phyloP scores from a whole-genome alignment of 2,113 vertebrate species.

The Tapirus terrestris region DNA sequence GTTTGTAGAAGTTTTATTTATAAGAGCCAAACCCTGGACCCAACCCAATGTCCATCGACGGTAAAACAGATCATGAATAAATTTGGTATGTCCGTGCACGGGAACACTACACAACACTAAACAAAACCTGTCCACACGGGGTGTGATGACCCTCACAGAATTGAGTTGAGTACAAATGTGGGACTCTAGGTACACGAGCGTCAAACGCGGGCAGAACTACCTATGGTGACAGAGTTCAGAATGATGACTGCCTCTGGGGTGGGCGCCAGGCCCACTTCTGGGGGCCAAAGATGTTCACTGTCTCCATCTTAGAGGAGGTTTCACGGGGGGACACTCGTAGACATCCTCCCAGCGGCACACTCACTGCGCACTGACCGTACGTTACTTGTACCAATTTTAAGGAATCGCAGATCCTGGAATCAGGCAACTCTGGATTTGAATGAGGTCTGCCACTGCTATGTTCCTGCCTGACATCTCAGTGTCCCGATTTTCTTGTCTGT shows the following conservation, averaged over 20 bases:
- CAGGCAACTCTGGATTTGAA: not conserved
- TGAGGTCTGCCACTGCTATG: too few relatives aligned
- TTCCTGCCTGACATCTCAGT: not conserved
- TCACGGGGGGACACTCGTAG: accelerated
- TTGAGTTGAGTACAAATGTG: accelerated
- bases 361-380: accelerated
- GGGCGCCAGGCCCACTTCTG: too few relatives aligned
- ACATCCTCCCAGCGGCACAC: accelerated
- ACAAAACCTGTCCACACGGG: not conserved
- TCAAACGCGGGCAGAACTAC: too few relatives aligned
- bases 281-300: accelerated
- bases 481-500: too few relatives aligned
- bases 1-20: not conserved
- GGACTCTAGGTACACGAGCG: not conserved
- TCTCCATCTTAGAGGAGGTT: not conserved
- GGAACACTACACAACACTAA: not conserved
- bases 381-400: accelerated
- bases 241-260: accelerated
- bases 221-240: not conserved
- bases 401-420: not conserved
- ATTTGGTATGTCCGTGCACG: not conserved
- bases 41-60: too few relatives aligned
- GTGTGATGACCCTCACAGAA: accelerated
- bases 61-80: accelerated
- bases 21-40: too few relatives aligned